Percentiles rank a stretch among this genome's conserved stretches.
Conservation (phyloP, 1,140 invertebrate genomes). For the Leptopilina clavipes region DNA sequence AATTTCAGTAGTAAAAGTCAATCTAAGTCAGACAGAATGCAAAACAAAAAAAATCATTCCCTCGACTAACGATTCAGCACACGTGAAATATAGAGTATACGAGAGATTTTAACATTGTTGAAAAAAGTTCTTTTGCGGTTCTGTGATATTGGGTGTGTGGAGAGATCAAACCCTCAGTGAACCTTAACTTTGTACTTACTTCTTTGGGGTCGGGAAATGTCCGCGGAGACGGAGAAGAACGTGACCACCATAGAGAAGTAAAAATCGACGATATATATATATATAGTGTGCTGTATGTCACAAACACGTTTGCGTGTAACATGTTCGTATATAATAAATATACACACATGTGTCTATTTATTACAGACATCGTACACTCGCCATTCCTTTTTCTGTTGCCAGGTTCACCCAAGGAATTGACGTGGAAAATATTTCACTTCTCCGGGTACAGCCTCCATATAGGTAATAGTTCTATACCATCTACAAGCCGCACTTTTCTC, state of each 20-base stretch:
- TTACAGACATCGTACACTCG: slow-evolving; percentile 6
- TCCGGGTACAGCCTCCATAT: slow-evolving; percentile 34
- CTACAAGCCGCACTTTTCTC: slow-evolving; percentile 40
- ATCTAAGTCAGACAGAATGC: too few relatives aligned
- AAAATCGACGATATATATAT: not conserved
- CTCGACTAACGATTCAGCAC: not conserved
- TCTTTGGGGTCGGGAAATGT: slow-evolving; percentile 14
- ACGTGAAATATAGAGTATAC: not conserved
- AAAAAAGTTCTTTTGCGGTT: slow-evolving; percentile 10
- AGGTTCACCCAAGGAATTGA: slow-evolving; percentile 47
- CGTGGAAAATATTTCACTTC: slow-evolving; percentile 55
- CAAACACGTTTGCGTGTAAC: slow-evolving; percentile 18
- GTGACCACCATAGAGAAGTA: slow-evolving; percentile 25
- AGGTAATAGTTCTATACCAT: slow-evolving; percentile 4
- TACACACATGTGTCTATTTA: slow-evolving; percentile 26
- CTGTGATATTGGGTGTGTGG: not conserved
- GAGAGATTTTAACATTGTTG: not conserved
- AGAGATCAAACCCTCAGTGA: not conserved
- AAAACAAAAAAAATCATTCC: too few relatives aligned
- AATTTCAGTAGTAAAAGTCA: too few relatives aligned
- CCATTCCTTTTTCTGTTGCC: not conserved
- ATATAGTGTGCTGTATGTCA: not conserved
- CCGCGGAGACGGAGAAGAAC: not conserved
- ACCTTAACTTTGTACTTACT: slow-evolving; percentile 28
- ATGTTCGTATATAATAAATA: slow-evolving; percentile 18